Conservation (phyloP, 1,140 invertebrate genomes). For the Diabrotica virgifera region DNA sequence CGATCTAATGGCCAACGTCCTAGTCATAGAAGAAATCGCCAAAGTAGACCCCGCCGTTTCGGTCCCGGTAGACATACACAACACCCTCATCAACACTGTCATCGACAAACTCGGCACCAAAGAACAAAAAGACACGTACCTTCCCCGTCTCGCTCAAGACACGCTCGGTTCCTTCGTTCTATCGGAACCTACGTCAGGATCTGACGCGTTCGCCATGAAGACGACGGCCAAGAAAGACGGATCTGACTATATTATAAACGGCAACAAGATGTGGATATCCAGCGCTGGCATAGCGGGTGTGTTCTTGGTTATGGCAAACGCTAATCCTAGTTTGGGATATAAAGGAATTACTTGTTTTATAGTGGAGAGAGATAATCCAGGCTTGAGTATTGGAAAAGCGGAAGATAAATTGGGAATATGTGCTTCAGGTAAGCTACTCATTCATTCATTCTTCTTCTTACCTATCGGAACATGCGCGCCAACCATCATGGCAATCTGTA, state of each 20-base stretch:
- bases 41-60: constrained; percentile 88
- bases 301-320: constrained; percentile 89
- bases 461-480: too few species aligned
- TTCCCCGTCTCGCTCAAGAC: constrained; percentile 77
- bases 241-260: constrained; percentile 73
- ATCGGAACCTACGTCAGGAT: constrained; percentile 84
- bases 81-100: constrained; percentile 86
- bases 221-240: constrained; percentile 85
- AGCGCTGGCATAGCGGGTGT: constrained; percentile 88
- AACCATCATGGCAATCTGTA: too few species aligned
- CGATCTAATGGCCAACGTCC: constrained; percentile 83
- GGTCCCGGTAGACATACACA: constrained; percentile 89
- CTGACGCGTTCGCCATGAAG: constrained; percentile 85
- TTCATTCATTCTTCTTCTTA: too few species aligned
- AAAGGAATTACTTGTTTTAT: constrained; percentile 94
- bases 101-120: constrained; percentile 79
- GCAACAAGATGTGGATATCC: constrained; percentile 94
- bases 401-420: constrained; percentile 92
- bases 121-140: constrained; percentile 83
- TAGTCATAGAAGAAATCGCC: constrained; percentile 90
- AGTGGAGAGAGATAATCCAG: constrained; percentile 86
- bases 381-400: constrained; percentile 82
- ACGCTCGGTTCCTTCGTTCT: constrained; percentile 88
- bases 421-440: constrained; percentile 56
- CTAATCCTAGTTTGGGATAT: constrained; percentile 71